phyloP scores from a whole-genome alignment of 2,797 vertebrate genomes.

The Hydrocynus forskahlii region DNA sequence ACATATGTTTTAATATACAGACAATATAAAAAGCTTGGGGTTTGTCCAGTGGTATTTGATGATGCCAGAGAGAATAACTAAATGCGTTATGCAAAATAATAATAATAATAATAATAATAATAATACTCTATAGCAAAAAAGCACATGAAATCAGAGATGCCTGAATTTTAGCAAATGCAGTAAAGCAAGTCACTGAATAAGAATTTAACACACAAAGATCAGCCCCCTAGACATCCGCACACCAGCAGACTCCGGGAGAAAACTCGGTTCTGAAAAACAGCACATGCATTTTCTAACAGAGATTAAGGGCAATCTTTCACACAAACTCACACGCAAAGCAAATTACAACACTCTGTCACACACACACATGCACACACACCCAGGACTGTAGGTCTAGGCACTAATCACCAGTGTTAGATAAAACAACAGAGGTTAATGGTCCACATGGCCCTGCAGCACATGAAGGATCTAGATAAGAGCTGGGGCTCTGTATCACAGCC shows the following conservation, averaged over 20 bases:
- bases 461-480: constrained; percentile 62
- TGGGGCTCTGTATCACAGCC: constrained; percentile 55
- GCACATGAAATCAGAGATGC: too few relatives aligned
- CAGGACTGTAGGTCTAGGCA: constrained; percentile 43
- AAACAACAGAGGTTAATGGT: constrained; percentile 64
- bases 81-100: neutral
- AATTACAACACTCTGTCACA: constrained; percentile 42
- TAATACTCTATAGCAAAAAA: too few relatives aligned
- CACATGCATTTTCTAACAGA: neutral
- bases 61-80: neutral
- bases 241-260: neutral
- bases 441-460: constrained; percentile 53
- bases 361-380: constrained; percentile 24
- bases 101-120: too few relatives aligned
- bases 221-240: neutral
- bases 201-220: neutral
- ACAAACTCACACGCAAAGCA: constrained; percentile 38
- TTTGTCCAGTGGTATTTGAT: neutral
- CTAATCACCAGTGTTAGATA: constrained; percentile 61
- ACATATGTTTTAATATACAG: neutral
- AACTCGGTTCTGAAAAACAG: neutral
- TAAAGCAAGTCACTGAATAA: neutral
- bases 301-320: constrained; percentile 7
- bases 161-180: neutral
- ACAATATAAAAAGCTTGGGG: neutral